Percentiles rank a stretch among this genome's conserved stretches.
Evolutionary conservation across 2,888 invertebrate genomes (phyloP).

Genomic region (Ceramica pisi): DNA sequence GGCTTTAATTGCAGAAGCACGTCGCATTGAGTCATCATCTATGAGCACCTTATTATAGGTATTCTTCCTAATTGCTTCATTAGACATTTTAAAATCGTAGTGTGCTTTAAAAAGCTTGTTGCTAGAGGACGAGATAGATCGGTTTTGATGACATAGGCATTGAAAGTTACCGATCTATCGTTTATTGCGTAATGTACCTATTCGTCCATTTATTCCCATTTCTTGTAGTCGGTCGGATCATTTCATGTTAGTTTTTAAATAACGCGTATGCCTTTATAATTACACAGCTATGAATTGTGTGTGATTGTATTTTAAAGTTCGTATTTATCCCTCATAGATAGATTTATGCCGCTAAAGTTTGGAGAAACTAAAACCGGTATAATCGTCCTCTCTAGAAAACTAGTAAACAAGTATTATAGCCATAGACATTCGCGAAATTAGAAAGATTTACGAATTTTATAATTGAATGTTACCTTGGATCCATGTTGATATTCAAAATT

Average conservation of each 20-base stretch:
- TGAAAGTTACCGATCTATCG: neutral
- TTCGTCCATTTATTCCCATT: neutral
- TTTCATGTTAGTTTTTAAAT: neutral
- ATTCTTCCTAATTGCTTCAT: constrained; percentile 13
- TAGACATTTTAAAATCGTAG: neutral
- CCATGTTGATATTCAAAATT: constrained; percentile 77
- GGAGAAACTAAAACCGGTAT: constrained; percentile 64
- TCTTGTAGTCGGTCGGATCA: too few species aligned
- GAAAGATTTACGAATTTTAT: constrained; percentile 43
- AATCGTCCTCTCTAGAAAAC: constrained; percentile 37
- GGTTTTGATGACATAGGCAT: neutral
- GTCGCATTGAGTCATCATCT: constrained; percentile 31
- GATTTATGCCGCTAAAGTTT: constrained; percentile 35
- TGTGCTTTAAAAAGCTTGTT: neutral
- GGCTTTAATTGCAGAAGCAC: constrained; percentile 42
- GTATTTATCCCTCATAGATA: neutral
- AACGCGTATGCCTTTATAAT: neutral
- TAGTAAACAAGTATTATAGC: neutral
- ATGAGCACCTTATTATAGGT: neutral
- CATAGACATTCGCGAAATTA: constrained; percentile 8
- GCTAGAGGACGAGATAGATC: neutral
- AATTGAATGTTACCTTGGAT: constrained; percentile 77
- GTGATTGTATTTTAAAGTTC: too few species aligned
- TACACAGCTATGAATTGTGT: neutral
- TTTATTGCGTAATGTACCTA: neutral